Evolutionary conservation across 2,888 invertebrate species (phyloP).

Genomic region (Noctua comes): DNA sequence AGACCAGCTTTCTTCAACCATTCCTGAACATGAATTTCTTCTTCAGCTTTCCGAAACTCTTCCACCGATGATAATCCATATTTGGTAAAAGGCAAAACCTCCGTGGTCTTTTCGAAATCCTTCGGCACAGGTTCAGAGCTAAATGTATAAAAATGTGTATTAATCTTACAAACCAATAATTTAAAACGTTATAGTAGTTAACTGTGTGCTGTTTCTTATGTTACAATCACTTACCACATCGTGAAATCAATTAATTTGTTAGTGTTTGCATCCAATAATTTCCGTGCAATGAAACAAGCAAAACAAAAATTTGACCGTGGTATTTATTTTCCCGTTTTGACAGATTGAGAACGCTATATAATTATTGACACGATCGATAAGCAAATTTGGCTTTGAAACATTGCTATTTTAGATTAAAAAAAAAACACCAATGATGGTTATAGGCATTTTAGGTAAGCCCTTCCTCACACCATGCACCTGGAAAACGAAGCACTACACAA

Average conservation of each 20-base stretch:
- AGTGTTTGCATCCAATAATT: constrained; percentile 28
- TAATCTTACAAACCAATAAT: not conserved
- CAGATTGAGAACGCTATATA: constrained; percentile 19
- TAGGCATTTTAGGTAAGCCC: not conserved
- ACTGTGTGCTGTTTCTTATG: not conserved
- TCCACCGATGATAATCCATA: constrained; percentile 85
- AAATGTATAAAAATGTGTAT: constrained; percentile 50
- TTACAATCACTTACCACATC: constrained; percentile 53
- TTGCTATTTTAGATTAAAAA: constrained; percentile 4
- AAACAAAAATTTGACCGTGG: constrained; percentile 39
- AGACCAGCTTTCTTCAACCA: constrained; percentile 87
- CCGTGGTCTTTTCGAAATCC: constrained; percentile 83
- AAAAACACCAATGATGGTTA: not conserved
- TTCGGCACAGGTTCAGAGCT: constrained; percentile 83
- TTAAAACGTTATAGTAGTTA: not conserved
- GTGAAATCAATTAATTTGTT: constrained; percentile 41
- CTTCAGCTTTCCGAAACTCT: constrained; percentile 83
- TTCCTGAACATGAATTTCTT: constrained; percentile 82
- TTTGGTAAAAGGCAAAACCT: constrained; percentile 83
- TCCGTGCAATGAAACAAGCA: constrained; percentile 21
- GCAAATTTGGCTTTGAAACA: constrained; percentile 13
- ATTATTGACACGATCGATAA: constrained; percentile 41
- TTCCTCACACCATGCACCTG: no score
- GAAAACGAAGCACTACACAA: not conserved
- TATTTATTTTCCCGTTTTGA: constrained; percentile 56